Evolutionary conservation across 2,113 vertebrate genomes (phyloP), one percentile per base, ranked within the genome.

Genomic region (Herpailurus yagouaroundi): DNA sequence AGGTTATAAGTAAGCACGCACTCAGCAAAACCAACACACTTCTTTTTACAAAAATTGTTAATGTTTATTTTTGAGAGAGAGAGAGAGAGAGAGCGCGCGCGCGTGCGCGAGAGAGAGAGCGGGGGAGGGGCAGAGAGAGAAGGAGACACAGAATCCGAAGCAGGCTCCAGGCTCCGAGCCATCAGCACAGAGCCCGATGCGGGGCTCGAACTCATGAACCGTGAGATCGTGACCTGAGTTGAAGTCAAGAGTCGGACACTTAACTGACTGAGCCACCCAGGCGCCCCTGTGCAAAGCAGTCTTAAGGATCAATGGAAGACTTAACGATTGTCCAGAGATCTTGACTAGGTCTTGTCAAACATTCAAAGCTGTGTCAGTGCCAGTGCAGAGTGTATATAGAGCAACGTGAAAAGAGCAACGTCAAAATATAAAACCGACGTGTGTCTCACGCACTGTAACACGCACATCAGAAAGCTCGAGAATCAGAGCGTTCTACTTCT

Each of bases 1-100:
- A 41, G 21, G 12, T 14, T 16, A 7, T 4, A 25, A 41, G 60
- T 2, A 31, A 50, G 27, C 16, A 5, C 0, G 2, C 1, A 1
- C 33, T 25, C 4, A 0, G 21, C 23, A 36, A 79, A 45, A 13
- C 16, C 41, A 45, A 29, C 10, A 38, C 21, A 25, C 36, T 38
- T 74, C 36, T 45, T 45, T 45, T 45, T 45, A 45, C 45, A 45
- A 1, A 45, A 45, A 8, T 45, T 45, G 45, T 45, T 50, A 50
- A 50, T 50, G 50, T 50, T 50, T 50, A 50, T 50, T 50, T 50
- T 50, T 50, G 50, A 50, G 13, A 50, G 50, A 50, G 11, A 50
- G 50, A 50, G 48, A 50, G 48, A 50, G 50, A 50, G 50, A 50
- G 12, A 50, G n/a, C n/a, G n/a, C n/a, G n/a, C n/a, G n/a, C n/a